These are phyloP conservation scores for Scatophagus argus DNA, from an alignment of 2,113 vertebrate species.

Conservation along the genomic window DNA sequence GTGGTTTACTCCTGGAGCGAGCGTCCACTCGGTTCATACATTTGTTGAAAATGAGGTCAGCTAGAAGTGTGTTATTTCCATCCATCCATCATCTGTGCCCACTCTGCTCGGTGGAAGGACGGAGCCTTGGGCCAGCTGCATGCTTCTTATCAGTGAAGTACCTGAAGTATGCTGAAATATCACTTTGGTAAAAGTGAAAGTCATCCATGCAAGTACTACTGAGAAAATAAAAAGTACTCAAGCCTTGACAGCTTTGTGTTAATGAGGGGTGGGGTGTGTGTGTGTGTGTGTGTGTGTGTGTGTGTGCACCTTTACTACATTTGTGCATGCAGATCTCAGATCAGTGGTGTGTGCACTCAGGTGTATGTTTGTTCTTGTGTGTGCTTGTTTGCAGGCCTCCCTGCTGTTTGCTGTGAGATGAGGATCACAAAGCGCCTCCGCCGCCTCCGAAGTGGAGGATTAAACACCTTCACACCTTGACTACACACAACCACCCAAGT, in stretches of 20 bases:
- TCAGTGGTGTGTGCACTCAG: background rate
- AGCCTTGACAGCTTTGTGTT: no score
- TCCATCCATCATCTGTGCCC: conserved; percentile 30
- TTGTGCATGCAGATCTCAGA: background rate
- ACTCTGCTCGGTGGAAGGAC: background rate
- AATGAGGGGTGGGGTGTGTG: no score
- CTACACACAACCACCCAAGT: conserved; percentile 30
- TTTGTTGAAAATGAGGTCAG: conserved; percentile 32
- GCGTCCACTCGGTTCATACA: background rate
- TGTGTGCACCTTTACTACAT: no score
- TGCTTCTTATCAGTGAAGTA: no score
- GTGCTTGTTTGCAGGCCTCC: conserved; percentile 12
- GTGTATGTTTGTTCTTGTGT: background rate
- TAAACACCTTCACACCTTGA: conserved; percentile 56
- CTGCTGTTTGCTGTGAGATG: conserved; percentile 41
- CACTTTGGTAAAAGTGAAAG: no score
- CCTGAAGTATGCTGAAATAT: no score
- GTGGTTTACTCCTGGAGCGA: conserved; percentile 14
- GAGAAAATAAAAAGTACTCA: no score
- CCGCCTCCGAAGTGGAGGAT: conserved; percentile 39
- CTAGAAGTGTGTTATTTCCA: conserved; percentile 19
- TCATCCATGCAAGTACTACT: no score
- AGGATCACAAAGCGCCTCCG: conserved; percentile 42
- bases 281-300: background rate
- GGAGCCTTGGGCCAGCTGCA: no score